Conservation (phyloP, 1,140 invertebrate genomes). For the Eriocheir sinensis region DNA sequence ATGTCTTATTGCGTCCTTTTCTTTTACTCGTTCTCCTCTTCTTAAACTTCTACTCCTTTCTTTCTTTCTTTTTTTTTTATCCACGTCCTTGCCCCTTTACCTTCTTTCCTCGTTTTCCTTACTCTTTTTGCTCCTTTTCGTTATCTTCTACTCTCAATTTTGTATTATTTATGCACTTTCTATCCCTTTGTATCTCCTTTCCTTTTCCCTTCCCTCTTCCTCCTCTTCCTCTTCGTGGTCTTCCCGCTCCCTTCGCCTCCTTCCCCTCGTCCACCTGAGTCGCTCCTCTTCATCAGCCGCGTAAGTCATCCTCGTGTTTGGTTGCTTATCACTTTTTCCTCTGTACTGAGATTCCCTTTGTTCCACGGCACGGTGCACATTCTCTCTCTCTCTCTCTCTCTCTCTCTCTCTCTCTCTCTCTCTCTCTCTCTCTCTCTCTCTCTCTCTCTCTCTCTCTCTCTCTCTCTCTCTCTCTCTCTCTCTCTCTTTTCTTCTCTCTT, state of each 20-base stretch:
- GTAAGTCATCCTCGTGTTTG: slow-evolving; percentile 9
- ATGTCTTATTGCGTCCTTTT: no score
- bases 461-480: background rate
- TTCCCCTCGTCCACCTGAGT: background rate
- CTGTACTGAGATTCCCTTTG: background rate
- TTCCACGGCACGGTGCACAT: background rate
- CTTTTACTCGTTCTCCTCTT: no score
- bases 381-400: background rate
- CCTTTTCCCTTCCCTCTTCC: background rate
- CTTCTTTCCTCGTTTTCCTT: background rate
- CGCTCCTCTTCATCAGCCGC: background rate
- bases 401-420: background rate
- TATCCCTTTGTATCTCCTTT: background rate
- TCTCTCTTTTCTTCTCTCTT: background rate
- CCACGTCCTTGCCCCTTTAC: background rate
- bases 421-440: background rate
- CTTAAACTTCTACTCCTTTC: no score
- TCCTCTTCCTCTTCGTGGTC: background rate
- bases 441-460: background rate
- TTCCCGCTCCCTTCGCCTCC: no score
- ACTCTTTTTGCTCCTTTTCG: background rate
- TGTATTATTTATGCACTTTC: no score
- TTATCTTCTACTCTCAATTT: no score
- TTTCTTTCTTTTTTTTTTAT: no score
- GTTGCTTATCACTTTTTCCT: background rate